A percentile compares a stretch with the other conserved stretches of the same genome.
Conservation (phyloP, 2,888 invertebrate species). For the Hipparchia sbordonii region DNA sequence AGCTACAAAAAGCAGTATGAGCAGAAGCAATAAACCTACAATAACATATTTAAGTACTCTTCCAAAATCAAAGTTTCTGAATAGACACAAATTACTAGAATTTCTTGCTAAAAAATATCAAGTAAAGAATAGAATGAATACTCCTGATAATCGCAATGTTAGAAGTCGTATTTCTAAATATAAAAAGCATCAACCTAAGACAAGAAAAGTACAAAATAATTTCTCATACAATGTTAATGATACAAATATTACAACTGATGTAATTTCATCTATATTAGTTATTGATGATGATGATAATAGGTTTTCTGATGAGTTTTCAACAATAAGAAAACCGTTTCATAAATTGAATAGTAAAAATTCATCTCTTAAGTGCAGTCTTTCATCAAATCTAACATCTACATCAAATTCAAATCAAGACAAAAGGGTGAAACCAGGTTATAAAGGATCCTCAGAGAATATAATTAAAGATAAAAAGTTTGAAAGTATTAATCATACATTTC, state of each 20-base stretch:
- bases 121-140: neutral
- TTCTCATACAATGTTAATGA: constrained; percentile 12
- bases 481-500: neutral
- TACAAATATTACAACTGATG: constrained; percentile 27
- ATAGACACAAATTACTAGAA: neutral
- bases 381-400: neutral
- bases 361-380: neutral
- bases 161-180: constrained; percentile 1
- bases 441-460: neutral
- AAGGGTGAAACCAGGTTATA: neutral
- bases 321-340: neutral
- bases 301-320: neutral
- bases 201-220: neutral
- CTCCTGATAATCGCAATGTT: neutral
- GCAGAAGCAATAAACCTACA: neutral
- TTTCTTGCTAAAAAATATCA: neutral
- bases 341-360: neutral
- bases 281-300: constrained; percentile 41
- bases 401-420: neutral
- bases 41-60: neutral
- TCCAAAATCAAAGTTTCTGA: neutral
- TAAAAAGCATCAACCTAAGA: neutral
- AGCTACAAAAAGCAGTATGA: neutral
- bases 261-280: constrained; percentile 48
- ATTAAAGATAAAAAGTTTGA: constrained; percentile 4